A percentile compares a stretch with the other conserved stretches of the same genome.
phyloP scores from a whole-genome alignment of 2,888 invertebrate genomes.

The Aphrophora alni region DNA sequence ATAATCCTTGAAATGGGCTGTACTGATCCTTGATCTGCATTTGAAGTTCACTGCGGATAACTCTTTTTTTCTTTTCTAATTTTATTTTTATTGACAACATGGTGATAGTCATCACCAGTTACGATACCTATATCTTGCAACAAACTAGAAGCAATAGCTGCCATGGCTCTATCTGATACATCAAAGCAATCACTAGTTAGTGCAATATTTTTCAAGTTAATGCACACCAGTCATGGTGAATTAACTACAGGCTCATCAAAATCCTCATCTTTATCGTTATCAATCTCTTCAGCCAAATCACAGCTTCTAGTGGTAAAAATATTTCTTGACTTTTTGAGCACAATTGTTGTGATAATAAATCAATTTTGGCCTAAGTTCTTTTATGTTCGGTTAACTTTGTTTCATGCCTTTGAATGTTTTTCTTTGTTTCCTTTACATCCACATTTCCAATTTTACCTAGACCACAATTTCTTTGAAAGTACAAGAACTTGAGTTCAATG shows the following conservation, averaged over 20 bases:
- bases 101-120: conserved; percentile 10
- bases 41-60: not conserved
- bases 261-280: not conserved
- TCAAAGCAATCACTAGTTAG: conserved; percentile 20
- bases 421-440: conserved; percentile 15
- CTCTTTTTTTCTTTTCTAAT: conserved; percentile 21
- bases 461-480: conserved; percentile 16
- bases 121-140: conserved; percentile 25
- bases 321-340: conserved; percentile 7
- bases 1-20: conserved; percentile 3
- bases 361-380: conserved; percentile 8
- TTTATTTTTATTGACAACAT: conserved; percentile 16
- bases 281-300: not conserved
- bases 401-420: conserved; percentile 7
- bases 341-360: not conserved
- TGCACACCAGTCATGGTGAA: not conserved
- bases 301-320: not conserved
- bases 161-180: conserved; percentile 26
- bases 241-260: not conserved
- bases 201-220: conserved; percentile 21
- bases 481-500: conserved; percentile 20
- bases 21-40: not conserved
- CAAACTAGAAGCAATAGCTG: conserved; percentile 31
- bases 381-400: not conserved
- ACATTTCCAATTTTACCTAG: conserved; percentile 16